These are phyloP conservation scores for Parotocinclus haroldoi DNA, from an alignment of 2,797 vertebrate genomes.

Conservation along the genomic window DNA sequence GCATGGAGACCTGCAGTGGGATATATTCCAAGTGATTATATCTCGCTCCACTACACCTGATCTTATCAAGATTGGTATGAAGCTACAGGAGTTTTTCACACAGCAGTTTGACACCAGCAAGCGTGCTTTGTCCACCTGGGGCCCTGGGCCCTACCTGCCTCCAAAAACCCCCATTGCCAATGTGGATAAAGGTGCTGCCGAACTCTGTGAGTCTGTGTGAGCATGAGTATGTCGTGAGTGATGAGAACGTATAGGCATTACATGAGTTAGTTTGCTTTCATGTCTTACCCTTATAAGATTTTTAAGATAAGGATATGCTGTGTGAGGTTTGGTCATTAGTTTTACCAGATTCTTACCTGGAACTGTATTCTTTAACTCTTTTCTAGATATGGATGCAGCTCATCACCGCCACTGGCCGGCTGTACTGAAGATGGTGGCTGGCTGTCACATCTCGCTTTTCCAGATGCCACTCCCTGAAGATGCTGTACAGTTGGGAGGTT, in stretches of 20 bases:
- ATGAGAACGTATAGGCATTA: no score
- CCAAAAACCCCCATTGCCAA: constrained; percentile 85
- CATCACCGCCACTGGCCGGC: constrained; percentile 98
- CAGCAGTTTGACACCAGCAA: constrained; percentile 99
- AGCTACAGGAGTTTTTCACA: constrained; percentile 98
- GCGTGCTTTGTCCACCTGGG: constrained; percentile 94
- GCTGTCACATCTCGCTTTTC: constrained; percentile 97
- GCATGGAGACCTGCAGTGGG: constrained; percentile 97
- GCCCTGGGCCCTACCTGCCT: constrained; percentile 90
- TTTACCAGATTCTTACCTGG: neutral
- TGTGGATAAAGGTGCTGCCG: constrained; percentile 81
- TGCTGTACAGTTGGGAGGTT: constrained; percentile 93
- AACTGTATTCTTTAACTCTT: neutral
- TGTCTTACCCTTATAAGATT: no score
- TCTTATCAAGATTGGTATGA: constrained; percentile 99
- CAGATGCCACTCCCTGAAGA: constrained; percentile 94
- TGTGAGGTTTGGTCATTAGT: no score
- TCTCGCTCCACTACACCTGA: constrained; percentile 97
- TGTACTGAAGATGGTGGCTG: constrained; percentile 92
- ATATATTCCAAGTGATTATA: constrained; percentile 99
- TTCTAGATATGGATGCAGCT: constrained; percentile 89
- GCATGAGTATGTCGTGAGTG: neutral
- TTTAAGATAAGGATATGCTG: no score
- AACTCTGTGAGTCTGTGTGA: constrained; percentile 80
- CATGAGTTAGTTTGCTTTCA: no score